Base-by-base conservation (phyloP, 2,113 vertebrate genomes). In the Pica pica region DNA sequence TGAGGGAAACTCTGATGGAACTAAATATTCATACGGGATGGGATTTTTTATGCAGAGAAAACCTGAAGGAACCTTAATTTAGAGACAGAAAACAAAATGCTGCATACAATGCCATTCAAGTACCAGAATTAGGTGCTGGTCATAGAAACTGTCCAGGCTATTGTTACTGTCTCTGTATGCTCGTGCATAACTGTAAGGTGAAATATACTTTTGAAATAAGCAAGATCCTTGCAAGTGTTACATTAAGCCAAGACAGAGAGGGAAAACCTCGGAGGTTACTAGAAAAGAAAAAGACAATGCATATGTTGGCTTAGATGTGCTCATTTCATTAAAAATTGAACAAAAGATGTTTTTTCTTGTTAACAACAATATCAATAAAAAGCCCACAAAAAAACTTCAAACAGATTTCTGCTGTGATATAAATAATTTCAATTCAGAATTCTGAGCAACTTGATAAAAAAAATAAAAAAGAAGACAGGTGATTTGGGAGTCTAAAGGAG, bases 371-470 rank as follows among this genome's bases (percentile, higher is more conserved):
- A 56, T 23, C 11, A 64, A 27, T 24, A 63, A 23, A 42, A 56
- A 17, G 6, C 4, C 9, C 2, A 22, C 5, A 41, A 46, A 50
- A 76, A 55, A 24, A 1, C 8, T 26, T 37, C 9, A 65, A 57
- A 82, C 1, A 55, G 18, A 39, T 39, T 60, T 60, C 14, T 70
- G 8, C 26, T 79, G 8, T 20, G 28, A 35, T 71, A 41, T 13
- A 67, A 70, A 53, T 70, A 26, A 65, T 4, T 76, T 77, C 8
- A 39, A 74, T 52, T 27, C 3, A 9, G 28, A 87, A 77, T 65
- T 57, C 17, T 65, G 9, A 11, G 10, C 1, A 2, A 47, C 30
- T 71, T 0, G 0, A 23, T 4, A 2, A 13, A 55, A 63, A 52
- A 39, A 46, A 41, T 3, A 7, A 53, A 70, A 30, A 8, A 37